Percentiles rank a stretch among this genome's conserved stretches.
These are phyloP conservation scores for Struthidea cinerea DNA, from an alignment of 2,113 vertebrate genomes.

Conservation along the genomic window DNA sequence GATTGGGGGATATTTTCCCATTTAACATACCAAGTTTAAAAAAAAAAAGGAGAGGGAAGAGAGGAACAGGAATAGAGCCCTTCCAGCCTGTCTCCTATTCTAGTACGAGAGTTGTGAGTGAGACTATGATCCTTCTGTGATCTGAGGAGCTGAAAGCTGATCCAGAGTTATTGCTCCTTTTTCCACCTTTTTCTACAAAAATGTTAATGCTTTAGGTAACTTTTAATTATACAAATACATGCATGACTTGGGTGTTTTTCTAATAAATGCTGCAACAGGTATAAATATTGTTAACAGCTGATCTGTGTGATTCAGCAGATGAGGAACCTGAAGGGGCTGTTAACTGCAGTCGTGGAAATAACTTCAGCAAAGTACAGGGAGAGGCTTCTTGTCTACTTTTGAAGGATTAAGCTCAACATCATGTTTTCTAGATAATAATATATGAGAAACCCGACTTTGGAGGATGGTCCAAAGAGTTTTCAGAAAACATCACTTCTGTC, in stretches of 20 bases:
- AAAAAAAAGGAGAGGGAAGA: neutral
- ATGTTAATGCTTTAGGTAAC: neutral
- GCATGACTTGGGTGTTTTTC: neutral
- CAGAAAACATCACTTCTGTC: constrained; percentile 71
- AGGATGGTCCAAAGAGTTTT: constrained; percentile 74
- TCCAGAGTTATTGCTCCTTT: neutral
- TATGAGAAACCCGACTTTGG: constrained; percentile 76
- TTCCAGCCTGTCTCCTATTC: neutral
- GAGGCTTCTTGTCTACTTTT: neutral
- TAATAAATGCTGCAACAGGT: neutral
- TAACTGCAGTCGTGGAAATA: neutral
- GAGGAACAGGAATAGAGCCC: neutral
- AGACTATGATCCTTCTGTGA: neutral
- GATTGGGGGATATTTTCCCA: neutral
- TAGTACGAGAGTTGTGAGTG: neutral
- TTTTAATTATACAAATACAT: neutral
- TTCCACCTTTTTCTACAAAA: neutral
- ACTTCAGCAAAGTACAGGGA: neutral
- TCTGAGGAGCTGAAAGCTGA: neutral
- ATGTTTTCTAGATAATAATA: constrained; percentile 76
- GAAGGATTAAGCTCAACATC: neutral
- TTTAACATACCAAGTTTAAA: neutral
- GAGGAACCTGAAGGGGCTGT: neutral
- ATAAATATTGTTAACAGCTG: neutral
- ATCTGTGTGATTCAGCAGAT: neutral